Evolutionary conservation across 1,140 invertebrate species (phyloP).

Genomic region (Bombus impatiens): DNA sequence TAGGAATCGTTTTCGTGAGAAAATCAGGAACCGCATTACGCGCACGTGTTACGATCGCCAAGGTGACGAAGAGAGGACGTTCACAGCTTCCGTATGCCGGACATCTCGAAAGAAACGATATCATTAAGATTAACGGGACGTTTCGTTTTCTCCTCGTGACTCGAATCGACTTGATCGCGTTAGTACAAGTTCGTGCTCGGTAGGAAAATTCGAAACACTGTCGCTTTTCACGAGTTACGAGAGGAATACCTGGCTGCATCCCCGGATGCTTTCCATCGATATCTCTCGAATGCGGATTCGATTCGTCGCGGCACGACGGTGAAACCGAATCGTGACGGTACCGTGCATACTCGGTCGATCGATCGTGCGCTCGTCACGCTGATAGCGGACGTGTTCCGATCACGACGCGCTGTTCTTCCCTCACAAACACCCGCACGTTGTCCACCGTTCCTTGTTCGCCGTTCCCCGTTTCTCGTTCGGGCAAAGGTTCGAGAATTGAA

Average conservation of each 20-base stretch:
- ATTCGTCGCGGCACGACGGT: conserved; percentile 20
- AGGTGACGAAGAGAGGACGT: no score
- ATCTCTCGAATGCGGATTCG: conserved; percentile 22
- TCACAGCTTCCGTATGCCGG: not conserved
- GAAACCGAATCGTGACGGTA: conserved; percentile 67
- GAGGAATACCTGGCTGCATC: conserved; percentile 23
- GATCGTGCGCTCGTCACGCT: not conserved
- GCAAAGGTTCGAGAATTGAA: conserved; percentile 75
- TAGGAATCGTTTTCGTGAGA: not conserved
- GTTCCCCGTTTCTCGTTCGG: not conserved
- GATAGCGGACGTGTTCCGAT: conserved; percentile 1
- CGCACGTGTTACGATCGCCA: no score
- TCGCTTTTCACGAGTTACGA: conserved; percentile 39
- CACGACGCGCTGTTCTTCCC: conserved; percentile 6
- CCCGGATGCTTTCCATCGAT: conserved; percentile 51
- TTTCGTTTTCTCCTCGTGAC: conserved; percentile 11
- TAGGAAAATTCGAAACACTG: conserved; percentile 30
- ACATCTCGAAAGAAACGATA: not conserved
- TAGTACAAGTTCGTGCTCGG: no score
- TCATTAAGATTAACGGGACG: not conserved
- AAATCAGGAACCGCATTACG: not conserved
- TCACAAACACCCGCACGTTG: not conserved
- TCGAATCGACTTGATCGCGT: not conserved
- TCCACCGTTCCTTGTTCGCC: no score
- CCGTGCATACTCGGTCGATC: not conserved